Conservation (phyloP, 2,888 invertebrate genomes). For the Lissocephala sabroskyi region DNA sequence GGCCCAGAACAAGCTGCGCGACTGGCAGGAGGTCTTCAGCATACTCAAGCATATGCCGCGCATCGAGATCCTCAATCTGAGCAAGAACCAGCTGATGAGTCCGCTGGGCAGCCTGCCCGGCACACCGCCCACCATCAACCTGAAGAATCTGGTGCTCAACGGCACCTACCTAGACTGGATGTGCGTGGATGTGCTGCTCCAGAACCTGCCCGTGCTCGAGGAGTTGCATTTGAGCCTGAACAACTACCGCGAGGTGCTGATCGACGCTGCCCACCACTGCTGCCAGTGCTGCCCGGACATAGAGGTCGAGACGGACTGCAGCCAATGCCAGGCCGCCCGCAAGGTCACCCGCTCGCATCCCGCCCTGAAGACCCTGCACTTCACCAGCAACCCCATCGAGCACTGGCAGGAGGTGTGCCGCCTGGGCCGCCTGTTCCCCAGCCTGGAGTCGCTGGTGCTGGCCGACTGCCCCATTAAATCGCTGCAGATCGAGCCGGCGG, state of each 20-base stretch:
- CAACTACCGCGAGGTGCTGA: conserved; percentile 84
- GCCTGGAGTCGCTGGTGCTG: conserved; percentile 86
- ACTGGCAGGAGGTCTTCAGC: conserved; percentile 92
- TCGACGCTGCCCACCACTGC: conserved; percentile 73
- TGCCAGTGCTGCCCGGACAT: neutral
- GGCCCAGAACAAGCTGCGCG: conserved; percentile 90
- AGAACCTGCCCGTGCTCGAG: conserved; percentile 84
- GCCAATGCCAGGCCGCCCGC: conserved; percentile 23
- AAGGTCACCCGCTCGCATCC: conserved; percentile 74
- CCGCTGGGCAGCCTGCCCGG: conserved; percentile 75
- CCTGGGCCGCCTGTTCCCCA: conserved; percentile 89
- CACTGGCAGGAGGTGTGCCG: conserved; percentile 88
- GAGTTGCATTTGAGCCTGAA: conserved; percentile 95
- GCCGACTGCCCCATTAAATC: conserved; percentile 87
- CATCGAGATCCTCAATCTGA: conserved; percentile 92
- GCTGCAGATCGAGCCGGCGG: conserved; percentile 74
- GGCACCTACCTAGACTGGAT: conserved; percentile 91
- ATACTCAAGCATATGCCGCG: conserved; percentile 91
- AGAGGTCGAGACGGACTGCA: conserved; percentile 12
- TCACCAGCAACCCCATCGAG: conserved; percentile 89
- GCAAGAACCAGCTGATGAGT: conserved; percentile 87
- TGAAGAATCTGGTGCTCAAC: conserved; percentile 88
- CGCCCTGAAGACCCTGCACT: conserved; percentile 85
- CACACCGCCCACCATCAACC: conserved; percentile 74
- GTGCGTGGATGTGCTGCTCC: conserved; percentile 83